Evolutionary conservation across 2,113 vertebrate species (phyloP).

Genomic region (Pycnonotus jocosus): DNA sequence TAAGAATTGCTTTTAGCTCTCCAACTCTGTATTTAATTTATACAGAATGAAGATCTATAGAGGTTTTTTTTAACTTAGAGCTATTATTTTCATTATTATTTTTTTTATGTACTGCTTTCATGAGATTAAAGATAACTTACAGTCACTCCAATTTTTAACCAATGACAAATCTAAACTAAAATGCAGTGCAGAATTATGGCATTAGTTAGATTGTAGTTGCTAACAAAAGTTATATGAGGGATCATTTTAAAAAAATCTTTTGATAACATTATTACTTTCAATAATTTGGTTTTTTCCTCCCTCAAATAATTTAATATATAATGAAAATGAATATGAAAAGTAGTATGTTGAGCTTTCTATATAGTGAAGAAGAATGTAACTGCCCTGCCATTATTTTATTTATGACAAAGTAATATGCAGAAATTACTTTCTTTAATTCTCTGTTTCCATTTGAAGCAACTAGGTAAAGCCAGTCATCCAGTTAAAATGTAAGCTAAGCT

Average conservation of each 20-base stretch:
- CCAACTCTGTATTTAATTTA: not conserved
- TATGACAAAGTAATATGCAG: not conserved
- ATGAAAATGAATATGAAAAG: not conserved
- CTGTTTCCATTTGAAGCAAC: not conserved
- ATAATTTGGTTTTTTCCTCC: not conserved
- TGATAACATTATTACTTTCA: not conserved
- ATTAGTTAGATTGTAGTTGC: not conserved
- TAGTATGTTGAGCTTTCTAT: not conserved
- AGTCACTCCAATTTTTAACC: not conserved
- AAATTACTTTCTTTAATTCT: not conserved
- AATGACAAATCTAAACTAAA: not conserved
- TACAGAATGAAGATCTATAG: not conserved
- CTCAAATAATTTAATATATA: not conserved
- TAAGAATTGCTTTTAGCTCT: conserved; percentile 19
- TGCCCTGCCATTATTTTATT: not conserved
- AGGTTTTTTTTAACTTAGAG: not conserved
- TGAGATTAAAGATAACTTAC: not conserved
- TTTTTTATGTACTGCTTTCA: not conserved
- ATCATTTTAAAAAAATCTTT: not conserved
- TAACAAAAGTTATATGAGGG: not conserved
- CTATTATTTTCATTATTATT: not conserved
- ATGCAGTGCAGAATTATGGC: not conserved
- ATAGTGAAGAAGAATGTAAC: not conserved
- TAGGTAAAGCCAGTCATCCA: not conserved
- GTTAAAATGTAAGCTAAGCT: not conserved